These are phyloP conservation scores for Nymphalis urticae DNA, from an alignment of 2,888 invertebrate species.

Conservation along the genomic window DNA sequence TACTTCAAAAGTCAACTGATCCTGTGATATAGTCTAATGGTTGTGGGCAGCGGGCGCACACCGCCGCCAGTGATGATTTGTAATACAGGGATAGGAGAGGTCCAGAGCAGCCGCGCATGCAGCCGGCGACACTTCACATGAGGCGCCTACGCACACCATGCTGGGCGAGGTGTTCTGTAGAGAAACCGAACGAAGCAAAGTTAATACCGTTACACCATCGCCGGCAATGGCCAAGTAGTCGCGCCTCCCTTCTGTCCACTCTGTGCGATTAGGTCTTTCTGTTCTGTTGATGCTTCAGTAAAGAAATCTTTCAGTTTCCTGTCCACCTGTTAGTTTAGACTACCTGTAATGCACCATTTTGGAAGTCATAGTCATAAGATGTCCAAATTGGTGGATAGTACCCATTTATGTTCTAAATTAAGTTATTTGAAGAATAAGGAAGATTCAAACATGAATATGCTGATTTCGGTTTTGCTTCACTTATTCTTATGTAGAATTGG, in stretches of 20 bases:
- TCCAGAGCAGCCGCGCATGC: constrained; percentile 68
- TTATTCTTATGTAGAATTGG: constrained; percentile 60
- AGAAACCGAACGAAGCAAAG: constrained; percentile 84
- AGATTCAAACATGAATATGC: constrained; percentile 38
- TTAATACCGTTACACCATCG: constrained; percentile 80
- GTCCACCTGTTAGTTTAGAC: constrained; percentile 70
- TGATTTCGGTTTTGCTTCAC: constrained; percentile 45
- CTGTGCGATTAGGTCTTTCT: constrained; percentile 79
- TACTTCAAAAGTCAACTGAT: constrained; percentile 34
- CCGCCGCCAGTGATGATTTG: constrained; percentile 75
- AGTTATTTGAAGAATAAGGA: constrained; percentile 50
- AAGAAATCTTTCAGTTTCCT: constrained; percentile 57
- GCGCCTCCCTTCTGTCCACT: constrained; percentile 79
- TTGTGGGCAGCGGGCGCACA: constrained; percentile 45
- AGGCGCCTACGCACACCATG: constrained; percentile 90
- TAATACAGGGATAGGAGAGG: constrained; percentile 81
- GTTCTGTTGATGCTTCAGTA: constrained; percentile 75
- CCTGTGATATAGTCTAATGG: constrained; percentile 23
- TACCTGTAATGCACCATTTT: constrained; percentile 47
- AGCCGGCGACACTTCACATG: constrained; percentile 83
- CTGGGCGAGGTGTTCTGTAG: constrained; percentile 89
- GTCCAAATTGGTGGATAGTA: constrained; percentile 28
- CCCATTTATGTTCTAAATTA: constrained; percentile 24
- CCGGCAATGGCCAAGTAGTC: constrained; percentile 79
- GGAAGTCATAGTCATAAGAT: constrained; percentile 38